Evolutionary conservation across 2,888 invertebrate genomes (phyloP).

Genomic region (Protonemura montana): DNA sequence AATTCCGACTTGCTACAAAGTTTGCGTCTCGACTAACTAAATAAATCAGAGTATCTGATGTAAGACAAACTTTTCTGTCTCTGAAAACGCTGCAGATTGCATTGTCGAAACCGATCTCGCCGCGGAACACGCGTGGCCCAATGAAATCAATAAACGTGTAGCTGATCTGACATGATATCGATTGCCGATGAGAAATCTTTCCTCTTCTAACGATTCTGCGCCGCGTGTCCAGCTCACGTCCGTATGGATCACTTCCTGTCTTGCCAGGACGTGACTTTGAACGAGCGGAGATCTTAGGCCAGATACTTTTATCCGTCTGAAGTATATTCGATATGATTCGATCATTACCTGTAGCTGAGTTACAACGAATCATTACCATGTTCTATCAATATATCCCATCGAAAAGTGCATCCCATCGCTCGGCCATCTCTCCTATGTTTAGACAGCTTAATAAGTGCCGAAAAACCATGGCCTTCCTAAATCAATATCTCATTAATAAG

Average conservation of each 20-base stretch:
- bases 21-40: neutral
- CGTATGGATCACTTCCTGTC: neutral
- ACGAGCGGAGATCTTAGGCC: neutral
- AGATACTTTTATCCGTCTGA: neutral
- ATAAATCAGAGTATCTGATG: conserved; percentile 4
- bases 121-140: neutral
- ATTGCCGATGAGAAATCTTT: neutral
- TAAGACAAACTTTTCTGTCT: neutral
- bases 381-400: neutral
- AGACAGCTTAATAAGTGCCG: neutral
- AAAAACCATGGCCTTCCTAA: neutral
- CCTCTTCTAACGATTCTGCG: neutral
- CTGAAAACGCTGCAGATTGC: neutral
- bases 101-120: neutral
- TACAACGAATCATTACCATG: neutral
- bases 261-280: neutral
- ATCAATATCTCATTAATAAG: neutral
- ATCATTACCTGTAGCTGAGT: neutral
- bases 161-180: neutral
- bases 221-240: neutral
- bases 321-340: neutral
- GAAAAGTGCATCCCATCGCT: neutral
- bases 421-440: neutral
- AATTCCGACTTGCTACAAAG: neutral
- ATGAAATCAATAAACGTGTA: conserved; percentile 9